Evolutionary conservation across 2,113 vertebrate species (phyloP).

Genomic region (western clawed frog (Xenopus tropicalis)): UCB_Xtro_10.0 CM004446.2:114954501-114955000

Average conservation of each 20-base stretch:
- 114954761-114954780: conserved; percentile 72
- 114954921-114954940: too few species aligned
- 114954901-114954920: not conserved
- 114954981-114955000: too few species aligned
- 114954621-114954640: conserved; percentile 29
- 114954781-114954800: not conserved
- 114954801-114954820: conserved; percentile 28
- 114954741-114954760: conserved; percentile 6
- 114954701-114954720: conserved; percentile 77
- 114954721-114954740: conserved; percentile 44
- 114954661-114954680: conserved; percentile 76
- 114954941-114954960: too few species aligned
- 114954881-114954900: not conserved
- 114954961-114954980: too few species aligned
- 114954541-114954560: not conserved
- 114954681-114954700: conserved; percentile 75
- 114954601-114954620: conserved; percentile 30
- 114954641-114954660: conserved; percentile 44
- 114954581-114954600: conserved; percentile 13
- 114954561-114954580: not conserved
- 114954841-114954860: not conserved
- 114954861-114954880: not conserved
- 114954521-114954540: not conserved
- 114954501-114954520: not conserved
- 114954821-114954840: not conserved